phyloP scores from a whole-genome alignment of 2,888 invertebrate species.

The Heliconius sara region DNA sequence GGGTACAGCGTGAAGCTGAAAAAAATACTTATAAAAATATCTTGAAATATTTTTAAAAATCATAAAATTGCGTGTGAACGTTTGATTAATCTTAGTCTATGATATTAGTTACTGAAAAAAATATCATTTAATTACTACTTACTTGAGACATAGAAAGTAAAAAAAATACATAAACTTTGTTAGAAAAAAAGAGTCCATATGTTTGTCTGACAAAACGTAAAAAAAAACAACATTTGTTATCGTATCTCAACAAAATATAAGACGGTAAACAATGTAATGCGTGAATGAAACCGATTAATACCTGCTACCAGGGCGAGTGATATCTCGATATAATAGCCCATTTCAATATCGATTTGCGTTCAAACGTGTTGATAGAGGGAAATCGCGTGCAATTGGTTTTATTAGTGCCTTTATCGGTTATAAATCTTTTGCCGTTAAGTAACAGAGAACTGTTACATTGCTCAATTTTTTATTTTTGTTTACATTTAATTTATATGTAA shows the following conservation, averaged over 20 bases:
- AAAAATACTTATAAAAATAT: background rate
- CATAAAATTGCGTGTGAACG: background rate
- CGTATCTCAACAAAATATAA: background rate
- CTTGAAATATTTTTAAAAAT: background rate
- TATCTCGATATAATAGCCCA: slow-evolving; percentile 43
- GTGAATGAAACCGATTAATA: slow-evolving; percentile 59
- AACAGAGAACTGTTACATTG: slow-evolving; percentile 15
- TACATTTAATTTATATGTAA: background rate
- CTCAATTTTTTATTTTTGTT: background rate
- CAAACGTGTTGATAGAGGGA: slow-evolving; percentile 33
- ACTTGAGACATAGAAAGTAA: too few species aligned
- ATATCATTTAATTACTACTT: too few species aligned
- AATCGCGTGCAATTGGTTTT: slow-evolving; percentile 38
- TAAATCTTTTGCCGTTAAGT: slow-evolving; percentile 30
- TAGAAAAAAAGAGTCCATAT: background rate
- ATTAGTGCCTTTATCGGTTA: slow-evolving; percentile 28
- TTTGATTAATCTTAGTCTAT: background rate
- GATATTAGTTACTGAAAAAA: background rate
- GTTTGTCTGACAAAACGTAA: background rate
- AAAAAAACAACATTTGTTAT: background rate
- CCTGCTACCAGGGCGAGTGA: slow-evolving; percentile 46
- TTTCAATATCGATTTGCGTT: slow-evolving; percentile 36
- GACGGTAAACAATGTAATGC: slow-evolving; percentile 46
- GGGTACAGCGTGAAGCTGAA: too few species aligned
- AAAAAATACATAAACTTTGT: background rate